Evolutionary conservation across 2,888 invertebrate genomes (phyloP).

Genomic region (Colostygia pectinataria): DNA sequence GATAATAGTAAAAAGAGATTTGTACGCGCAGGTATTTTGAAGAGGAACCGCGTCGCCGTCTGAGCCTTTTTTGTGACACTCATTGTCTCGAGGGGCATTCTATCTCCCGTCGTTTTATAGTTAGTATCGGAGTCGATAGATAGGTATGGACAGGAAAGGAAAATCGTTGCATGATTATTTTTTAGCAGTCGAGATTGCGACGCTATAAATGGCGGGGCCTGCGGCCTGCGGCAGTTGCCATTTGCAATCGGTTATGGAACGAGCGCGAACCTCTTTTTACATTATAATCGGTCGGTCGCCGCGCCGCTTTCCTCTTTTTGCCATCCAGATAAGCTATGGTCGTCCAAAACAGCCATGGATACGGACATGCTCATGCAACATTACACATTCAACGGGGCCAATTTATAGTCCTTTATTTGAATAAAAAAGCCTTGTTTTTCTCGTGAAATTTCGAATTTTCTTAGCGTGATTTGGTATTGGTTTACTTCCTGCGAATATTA

Average conservation of each 20-base stretch:
- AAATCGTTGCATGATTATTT: slow-evolving; percentile 70
- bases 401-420: slow-evolving; percentile 29
- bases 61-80: slow-evolving; percentile 52
- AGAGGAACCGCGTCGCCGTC: slow-evolving; percentile 47
- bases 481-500: slow-evolving; percentile 38
- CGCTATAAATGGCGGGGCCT: slow-evolving; percentile 76
- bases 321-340: slow-evolving; percentile 56
- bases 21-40: slow-evolving; percentile 65
- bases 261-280: slow-evolving; percentile 78
- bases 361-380: slow-evolving; percentile 47
- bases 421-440: slow-evolving; percentile 9
- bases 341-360: slow-evolving; percentile 57
- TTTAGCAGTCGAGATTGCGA: slow-evolving; percentile 76
- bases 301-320: slow-evolving; percentile 67
- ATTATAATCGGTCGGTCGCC: slow-evolving; percentile 77
- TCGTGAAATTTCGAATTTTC: slow-evolving; percentile 8
- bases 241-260: slow-evolving; percentile 83
- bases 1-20: slow-evolving; percentile 48
- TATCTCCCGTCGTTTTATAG: slow-evolving; percentile 54
- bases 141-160: slow-evolving; percentile 62
- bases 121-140: slow-evolving; percentile 57
- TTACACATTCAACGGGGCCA: slow-evolving; percentile 39
- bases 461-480: slow-evolving; percentile 29
- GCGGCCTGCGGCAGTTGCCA: slow-evolving; percentile 77
- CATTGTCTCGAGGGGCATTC: slow-evolving; percentile 54